phyloP scores from a whole-genome alignment of 2,797 vertebrate genomes.

The Benthosema pterotum region DNA sequence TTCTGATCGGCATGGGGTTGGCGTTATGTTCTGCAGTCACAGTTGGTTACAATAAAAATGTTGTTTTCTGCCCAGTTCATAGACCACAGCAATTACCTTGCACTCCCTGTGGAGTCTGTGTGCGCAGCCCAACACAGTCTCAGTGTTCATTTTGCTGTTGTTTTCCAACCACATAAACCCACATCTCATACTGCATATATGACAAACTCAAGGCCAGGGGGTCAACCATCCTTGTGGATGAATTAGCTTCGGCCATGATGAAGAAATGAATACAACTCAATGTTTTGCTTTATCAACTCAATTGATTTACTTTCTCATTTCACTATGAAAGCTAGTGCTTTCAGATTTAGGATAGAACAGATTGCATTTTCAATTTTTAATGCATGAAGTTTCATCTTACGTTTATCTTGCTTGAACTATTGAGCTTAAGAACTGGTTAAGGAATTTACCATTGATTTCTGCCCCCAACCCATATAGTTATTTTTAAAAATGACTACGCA shows the following conservation, averaged over 20 bases:
- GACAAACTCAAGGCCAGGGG: too few relatives aligned
- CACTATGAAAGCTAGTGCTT: too few relatives aligned
- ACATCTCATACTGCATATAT: too few relatives aligned
- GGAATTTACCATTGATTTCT: constrained; percentile 2
- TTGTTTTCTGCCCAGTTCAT: constrained; percentile 12
- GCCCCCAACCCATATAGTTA: background rate
- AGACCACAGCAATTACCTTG: constrained; percentile 14
- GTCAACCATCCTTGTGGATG: too few relatives aligned
- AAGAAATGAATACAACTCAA: too few relatives aligned
- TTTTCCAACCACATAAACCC: background rate
- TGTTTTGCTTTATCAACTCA: too few relatives aligned
- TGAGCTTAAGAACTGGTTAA: background rate
- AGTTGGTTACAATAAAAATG: background rate
- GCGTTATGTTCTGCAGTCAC: constrained; percentile 4
- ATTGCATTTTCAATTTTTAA: too few relatives aligned
- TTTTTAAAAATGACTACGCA: constrained; percentile 3
- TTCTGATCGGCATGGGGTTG: constrained; percentile 6
- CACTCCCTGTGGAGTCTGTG: background rate
- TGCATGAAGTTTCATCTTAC: too few relatives aligned
- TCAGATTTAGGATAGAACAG: too few relatives aligned
- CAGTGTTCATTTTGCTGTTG: constrained; percentile 7
- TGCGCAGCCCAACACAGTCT: background rate
- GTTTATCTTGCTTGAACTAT: too few relatives aligned
- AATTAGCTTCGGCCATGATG: too few relatives aligned
- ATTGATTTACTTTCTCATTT: too few relatives aligned